Conservation (phyloP, 2,113 vertebrate species). For the Paramisgurnus dabryanus region DNA sequence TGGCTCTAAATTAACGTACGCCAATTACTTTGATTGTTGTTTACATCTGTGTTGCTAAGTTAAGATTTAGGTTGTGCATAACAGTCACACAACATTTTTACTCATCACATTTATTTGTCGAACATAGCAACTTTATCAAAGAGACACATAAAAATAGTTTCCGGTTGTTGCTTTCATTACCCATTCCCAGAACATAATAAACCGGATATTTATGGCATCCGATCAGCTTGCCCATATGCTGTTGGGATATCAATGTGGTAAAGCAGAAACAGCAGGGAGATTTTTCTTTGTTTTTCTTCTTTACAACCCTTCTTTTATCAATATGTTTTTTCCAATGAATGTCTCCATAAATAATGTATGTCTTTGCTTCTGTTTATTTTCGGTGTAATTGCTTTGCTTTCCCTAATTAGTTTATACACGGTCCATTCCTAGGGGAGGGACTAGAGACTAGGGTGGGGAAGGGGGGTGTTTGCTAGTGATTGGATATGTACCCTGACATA, state of each 20-base stretch:
- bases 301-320: neutral
- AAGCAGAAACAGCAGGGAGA: neutral
- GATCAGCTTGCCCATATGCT: neutral
- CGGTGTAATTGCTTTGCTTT: conserved; percentile 28
- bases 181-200: neutral
- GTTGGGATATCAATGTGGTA: neutral
- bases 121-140: neutral
- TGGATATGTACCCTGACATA: neutral
- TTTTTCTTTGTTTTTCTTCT: conserved; percentile 1
- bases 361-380: conserved; percentile 32
- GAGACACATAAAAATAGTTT: neutral
- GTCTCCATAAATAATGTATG: conserved; percentile 31
- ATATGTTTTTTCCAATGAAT: conserved; percentile 25
- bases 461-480: neutral
- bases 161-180: neutral
- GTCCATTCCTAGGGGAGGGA: conserved; percentile 17
- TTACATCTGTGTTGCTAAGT: neutral
- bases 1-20: neutral
- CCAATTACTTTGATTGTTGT: neutral
- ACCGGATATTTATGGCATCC: neutral
- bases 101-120: neutral
- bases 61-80: neutral
- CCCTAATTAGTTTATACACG: conserved; percentile 16
- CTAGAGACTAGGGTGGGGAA: conserved; percentile 5
- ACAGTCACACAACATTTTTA: neutral